Evolutionary conservation across 2,888 invertebrate species (phyloP), one percentile per base, ranked within the genome.

Genomic region (Ischnus inquisitorius): DNA sequence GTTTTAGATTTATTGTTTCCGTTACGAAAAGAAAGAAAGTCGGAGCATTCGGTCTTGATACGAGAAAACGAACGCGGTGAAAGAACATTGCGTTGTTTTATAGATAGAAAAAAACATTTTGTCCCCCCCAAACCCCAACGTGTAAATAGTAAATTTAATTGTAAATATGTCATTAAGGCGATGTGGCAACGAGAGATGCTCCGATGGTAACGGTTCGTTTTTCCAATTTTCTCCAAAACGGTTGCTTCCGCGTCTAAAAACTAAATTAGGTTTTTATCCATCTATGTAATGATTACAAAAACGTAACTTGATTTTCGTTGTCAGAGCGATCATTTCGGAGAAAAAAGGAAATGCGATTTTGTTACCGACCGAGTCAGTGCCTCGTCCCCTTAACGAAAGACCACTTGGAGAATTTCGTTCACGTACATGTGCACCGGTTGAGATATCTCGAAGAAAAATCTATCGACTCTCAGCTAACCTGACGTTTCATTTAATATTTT

Each of bases 101-200:
- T 67, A 68, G 67, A 43, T 43, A 77, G 54, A 28, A 28, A 77
- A 41, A 28, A 28, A 69, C 43, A 79, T n/a, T n/a, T n/a, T n/a
- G n/a, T n/a, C 54, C 10, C 54, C 54, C 54, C 10, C 4, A 10
- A 16, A 3, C 1, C 22, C 22, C 54, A 19, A 51, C 85, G 39
- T 91, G 90, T 90, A 90, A 84, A 90, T 90, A 90, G 83, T 85
- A 86, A 71, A 88, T 86, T 87, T 87, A 87, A 78, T 43, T 90
- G 89, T 90, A 90, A 88, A 90, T 90, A 87, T 85, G 78, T 85
- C 79, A 81, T 88, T 22, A 48, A n/a, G n/a, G n/a, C n/a, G n/a
- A n/a, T n/a, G n/a, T n/a, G n/a, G n/a, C n/a, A n/a, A n/a, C n/a
- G n/a, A n/a, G n/a, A n/a, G n/a, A n/a, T n/a, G n/a, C n/a, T n/a